Conservation (phyloP, 2,113 vertebrate species). For the Ciconia stormi region DNA sequence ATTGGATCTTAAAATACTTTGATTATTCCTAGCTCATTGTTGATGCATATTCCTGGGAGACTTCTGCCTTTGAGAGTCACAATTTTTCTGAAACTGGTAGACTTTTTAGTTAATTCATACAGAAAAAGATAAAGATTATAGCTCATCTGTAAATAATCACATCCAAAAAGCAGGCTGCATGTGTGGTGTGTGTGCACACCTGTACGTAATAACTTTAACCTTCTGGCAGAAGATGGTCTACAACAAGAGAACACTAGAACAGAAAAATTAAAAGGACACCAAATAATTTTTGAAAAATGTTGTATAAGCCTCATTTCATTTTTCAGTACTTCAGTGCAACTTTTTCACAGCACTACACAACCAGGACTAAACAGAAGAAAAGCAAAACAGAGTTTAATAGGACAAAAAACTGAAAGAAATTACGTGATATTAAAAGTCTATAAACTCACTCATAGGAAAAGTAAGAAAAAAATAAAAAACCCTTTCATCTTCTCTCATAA, state of each 20-base stretch:
- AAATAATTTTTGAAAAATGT: not conserved
- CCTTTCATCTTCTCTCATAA: not conserved
- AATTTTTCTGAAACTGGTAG: not conserved
- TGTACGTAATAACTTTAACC: not conserved
- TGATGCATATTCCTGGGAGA: not conserved
- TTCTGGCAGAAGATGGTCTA: not conserved
- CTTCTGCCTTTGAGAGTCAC: not conserved
- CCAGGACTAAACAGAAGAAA: not conserved
- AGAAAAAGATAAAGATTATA: not conserved
- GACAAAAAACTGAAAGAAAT: not conserved
- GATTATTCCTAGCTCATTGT: not conserved
- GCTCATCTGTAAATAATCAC: not conserved
- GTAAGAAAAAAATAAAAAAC: not conserved
- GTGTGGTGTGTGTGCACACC: fast-evolving
- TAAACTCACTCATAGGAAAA: not conserved
- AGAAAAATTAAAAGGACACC: not conserved
- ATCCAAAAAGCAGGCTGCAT: not conserved
- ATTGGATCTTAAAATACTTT: not conserved
- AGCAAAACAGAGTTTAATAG: not conserved
- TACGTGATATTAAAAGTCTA: not conserved
- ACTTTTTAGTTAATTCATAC: not conserved
- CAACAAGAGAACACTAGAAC: not conserved
- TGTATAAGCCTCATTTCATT: not conserved
- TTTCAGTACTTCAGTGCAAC: not conserved
- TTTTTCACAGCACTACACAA: not conserved